Base-by-base conservation (phyloP, 2,888 invertebrate genomes). In the Azorinus chamasolen region DNA sequence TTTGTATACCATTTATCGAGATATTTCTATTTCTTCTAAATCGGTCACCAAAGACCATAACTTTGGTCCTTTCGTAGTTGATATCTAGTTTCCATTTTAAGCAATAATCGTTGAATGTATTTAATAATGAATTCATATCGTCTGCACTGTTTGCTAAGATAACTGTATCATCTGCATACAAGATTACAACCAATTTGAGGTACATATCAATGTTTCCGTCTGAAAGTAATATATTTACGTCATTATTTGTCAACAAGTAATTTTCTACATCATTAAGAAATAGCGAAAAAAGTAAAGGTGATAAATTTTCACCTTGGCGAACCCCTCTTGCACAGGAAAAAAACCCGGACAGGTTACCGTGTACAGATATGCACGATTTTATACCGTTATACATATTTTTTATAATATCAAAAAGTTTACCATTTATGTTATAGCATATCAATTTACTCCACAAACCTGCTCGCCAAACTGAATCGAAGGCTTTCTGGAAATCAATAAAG, bases 111-210 rank as follows among this genome's bases (percentile, higher is more conserved):
- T 54, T 27, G 46, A 71, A 79, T 32, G 6, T 16, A 37, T 75
- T 37, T 14, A 79, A 43, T 25, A 48, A 24, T 18, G 41, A 58
- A 50, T 71, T 66, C 2, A 71, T 50, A 46, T 75, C 71, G 6
- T 53, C 20, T 8, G 27, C 27, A 10, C 18, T 24, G 32, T 72
- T 62, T 1, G 79, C 41, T 4, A 79, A 14, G 14, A 79, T 27
- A 18, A 71, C 59, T 27, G 68, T 79, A 41, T 79, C 79, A 46
- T 79, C 74, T 14, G 75, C 79, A 41, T 73, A 66, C 20, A 73
- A 54, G n/a, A 66, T 32, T 2, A 62, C 3, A n/a, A 73, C 24
- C 1, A 73, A 50, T 51, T 73, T 73, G 37, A 66, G 61, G 51
- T 46, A 73, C 3, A 32, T 0, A 22, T n/a, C 24, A 16, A 27